Conservation (phyloP, 2,797 vertebrate genomes). For the Rhodeus uyekii region DNA sequence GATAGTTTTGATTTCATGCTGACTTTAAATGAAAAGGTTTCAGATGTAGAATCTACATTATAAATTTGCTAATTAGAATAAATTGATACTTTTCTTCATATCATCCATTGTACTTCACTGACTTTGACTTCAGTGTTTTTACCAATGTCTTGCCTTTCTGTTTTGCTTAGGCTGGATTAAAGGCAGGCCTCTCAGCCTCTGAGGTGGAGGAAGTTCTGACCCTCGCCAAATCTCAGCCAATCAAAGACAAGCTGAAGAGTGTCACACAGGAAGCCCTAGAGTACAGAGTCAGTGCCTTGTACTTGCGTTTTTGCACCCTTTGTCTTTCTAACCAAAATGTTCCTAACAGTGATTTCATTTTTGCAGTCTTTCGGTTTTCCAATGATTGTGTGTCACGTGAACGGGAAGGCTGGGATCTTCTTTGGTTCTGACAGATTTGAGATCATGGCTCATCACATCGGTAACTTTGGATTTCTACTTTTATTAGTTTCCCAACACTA, state of each 20-base stretch:
- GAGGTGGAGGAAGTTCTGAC: conserved; percentile 73
- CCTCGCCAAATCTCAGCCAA: conserved; percentile 68
- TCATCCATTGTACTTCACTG: neutral
- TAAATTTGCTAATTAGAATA: neutral
- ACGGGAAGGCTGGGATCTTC: conserved; percentile 78
- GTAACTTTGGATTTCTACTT: conserved; percentile 70
- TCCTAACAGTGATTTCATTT: conserved; percentile 21
- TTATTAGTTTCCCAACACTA: no score
- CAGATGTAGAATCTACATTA: neutral
- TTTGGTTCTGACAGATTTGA: conserved; percentile 95
- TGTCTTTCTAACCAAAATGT: neutral
- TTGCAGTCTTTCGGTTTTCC: conserved; percentile 90
- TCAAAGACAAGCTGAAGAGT: conserved; percentile 84
- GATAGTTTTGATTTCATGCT: no score
- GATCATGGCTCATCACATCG: conserved; percentile 84
- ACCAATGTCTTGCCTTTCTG: neutral
- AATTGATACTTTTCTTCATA: no score
- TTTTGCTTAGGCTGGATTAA: conserved; percentile 77
- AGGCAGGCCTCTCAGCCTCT: conserved; percentile 80
- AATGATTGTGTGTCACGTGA: conserved; percentile 78
- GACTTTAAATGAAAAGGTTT: neutral
- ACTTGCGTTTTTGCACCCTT: neutral
- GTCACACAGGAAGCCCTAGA: conserved; percentile 80
- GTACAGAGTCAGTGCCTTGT: conserved; percentile 77
- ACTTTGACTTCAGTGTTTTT: neutral